These are phyloP conservation scores for Aurelia aurita DNA, from an alignment of 30 jellyfish, hydroid and myxozoan genomes.

Conservation along the genomic window DNA sequence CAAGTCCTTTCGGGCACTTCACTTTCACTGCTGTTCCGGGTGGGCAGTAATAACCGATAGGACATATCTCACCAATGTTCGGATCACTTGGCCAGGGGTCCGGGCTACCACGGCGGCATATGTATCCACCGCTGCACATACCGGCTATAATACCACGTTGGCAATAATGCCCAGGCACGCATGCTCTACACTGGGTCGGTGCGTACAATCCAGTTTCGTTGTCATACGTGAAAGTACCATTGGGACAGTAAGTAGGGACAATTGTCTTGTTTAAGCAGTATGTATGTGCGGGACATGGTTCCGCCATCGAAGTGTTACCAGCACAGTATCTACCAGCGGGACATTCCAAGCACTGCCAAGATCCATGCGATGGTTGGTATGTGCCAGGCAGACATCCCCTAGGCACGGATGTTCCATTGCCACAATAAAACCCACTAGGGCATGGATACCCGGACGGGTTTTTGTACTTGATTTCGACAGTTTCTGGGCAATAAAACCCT, in stretches of 20 bases:
- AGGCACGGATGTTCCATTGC: slow-evolving; percentile 89
- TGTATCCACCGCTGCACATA: slow-evolving; percentile 78
- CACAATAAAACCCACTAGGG: slow-evolving; percentile 86
- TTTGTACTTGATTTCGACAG: slow-evolving; percentile 37
- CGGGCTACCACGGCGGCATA: slow-evolving; percentile 75
- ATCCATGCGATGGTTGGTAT: slow-evolving; percentile 83
- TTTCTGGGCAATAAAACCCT: slow-evolving; percentile 95
- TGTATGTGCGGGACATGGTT: slow-evolving; percentile 87
- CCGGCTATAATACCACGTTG: slow-evolving; percentile 83
- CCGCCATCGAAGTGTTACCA: slow-evolving; percentile 85
- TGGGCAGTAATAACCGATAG: slow-evolving; percentile 92
- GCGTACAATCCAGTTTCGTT: slow-evolving; percentile 80
- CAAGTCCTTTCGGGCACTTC: slow-evolving; percentile 92
- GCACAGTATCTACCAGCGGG: slow-evolving; percentile 88
- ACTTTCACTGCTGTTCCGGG: slow-evolving; percentile 87
- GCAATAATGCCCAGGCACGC: slow-evolving; percentile 86
- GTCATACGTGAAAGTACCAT: slow-evolving; percentile 85
- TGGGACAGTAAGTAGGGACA: slow-evolving; percentile 88
- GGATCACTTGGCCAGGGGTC: slow-evolving; percentile 82
- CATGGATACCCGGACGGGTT: slow-evolving; percentile 84
- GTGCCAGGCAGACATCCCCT: slow-evolving; percentile 94
- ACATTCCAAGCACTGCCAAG: slow-evolving; percentile 73
- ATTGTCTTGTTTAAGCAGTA: slow-evolving; percentile 80
- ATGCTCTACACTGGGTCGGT: slow-evolving; percentile 83
- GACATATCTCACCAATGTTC: slow-evolving; percentile 75